Percentiles rank a stretch among this genome's conserved stretches.
phyloP scores from a whole-genome alignment of 2,113 vertebrate species.

The Falcunculus frontatus region DNA sequence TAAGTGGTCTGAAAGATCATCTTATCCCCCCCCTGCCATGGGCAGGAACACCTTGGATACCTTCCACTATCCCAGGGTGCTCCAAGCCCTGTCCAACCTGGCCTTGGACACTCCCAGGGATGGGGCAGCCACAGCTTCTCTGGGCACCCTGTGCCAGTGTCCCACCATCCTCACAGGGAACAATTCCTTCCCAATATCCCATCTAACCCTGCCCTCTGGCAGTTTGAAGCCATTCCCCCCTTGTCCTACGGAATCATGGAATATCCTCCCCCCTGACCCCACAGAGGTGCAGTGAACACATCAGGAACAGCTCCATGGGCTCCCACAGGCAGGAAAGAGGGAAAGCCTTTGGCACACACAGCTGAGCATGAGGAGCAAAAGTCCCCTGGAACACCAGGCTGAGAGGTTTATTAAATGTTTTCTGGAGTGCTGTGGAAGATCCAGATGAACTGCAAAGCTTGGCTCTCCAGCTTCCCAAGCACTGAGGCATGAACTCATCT shows the following conservation, averaged over 20 bases:
- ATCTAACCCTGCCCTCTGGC: not conserved
- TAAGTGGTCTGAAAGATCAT: not conserved
- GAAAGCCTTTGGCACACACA: not conserved
- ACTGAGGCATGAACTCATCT: not conserved
- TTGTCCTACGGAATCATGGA: not conserved
- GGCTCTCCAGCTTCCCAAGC: not conserved
- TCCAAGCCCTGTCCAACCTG: not conserved
- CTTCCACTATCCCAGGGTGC: accelerated
- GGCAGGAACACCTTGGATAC: not conserved
- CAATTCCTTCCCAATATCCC: not conserved
- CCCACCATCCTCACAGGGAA: not conserved
- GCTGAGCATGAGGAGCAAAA: not conserved
- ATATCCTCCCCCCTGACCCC: not conserved
- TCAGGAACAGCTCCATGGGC: not conserved
- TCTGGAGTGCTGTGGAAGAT: not conserved
- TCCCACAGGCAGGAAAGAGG: not conserved
- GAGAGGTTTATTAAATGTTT: not conserved
- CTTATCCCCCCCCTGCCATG: not conserved
- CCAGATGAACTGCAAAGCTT: not conserved
- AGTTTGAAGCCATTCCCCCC: not conserved
- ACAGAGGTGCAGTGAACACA: accelerated
- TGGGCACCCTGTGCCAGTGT: not conserved
- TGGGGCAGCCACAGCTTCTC: not conserved
- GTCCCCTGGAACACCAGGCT: not conserved
- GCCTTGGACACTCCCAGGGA: not conserved